Evolutionary conservation across 2,113 vertebrate species (phyloP).

Genomic region (Syrmaticus mikado): DNA sequence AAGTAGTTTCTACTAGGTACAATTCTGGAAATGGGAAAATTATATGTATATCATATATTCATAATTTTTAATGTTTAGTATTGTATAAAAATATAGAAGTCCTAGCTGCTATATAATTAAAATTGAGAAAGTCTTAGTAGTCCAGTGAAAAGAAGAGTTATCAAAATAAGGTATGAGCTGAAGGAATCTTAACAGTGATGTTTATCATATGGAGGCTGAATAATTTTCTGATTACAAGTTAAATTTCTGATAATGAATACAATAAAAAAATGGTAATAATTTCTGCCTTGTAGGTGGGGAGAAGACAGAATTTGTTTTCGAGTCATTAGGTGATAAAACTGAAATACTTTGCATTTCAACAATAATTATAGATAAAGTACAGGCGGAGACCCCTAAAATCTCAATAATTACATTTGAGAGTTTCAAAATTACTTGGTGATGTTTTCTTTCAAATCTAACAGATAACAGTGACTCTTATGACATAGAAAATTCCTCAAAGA

Average conservation of each 20-base stretch:
- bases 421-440: background rate
- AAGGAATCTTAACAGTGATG: background rate
- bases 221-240: background rate
- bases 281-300: background rate
- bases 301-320: background rate
- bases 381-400: background rate
- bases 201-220: background rate
- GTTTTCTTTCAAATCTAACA: background rate
- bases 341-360: background rate
- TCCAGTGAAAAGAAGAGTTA: background rate
- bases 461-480: background rate
- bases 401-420: background rate
- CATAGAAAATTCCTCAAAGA: background rate
- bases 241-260: background rate
- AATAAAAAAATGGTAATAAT: background rate
- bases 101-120: background rate
- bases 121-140: too few relatives aligned
- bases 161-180: background rate
- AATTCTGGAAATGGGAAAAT: background rate
- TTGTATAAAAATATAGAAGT: background rate
- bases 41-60: background rate
- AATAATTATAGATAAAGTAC: background rate
- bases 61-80: background rate
- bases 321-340: background rate
- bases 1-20: background rate